Percentiles rank a stretch among this genome's conserved stretches.
Evolutionary conservation across 2,113 vertebrate species (phyloP).

Genomic region (Arenaria interpres): DNA sequence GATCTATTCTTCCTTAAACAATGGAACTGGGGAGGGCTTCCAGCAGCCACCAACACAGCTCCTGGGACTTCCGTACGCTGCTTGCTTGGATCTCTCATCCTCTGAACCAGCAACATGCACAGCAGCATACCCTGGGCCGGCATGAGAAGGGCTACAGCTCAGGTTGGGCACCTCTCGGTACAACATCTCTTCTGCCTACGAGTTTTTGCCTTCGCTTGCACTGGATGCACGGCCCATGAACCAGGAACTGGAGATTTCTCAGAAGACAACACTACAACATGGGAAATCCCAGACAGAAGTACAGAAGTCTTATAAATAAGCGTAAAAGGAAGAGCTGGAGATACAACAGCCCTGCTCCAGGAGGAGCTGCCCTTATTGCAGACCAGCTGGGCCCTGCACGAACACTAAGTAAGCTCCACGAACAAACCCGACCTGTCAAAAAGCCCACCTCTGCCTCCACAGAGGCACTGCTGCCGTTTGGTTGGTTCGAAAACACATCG

Average conservation of each 20-base stretch:
- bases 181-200: background rate
- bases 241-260: background rate
- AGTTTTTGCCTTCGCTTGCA: background rate
- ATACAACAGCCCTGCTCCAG: background rate
- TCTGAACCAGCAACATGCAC: background rate
- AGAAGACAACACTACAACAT: background rate
- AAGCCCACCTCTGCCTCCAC: background rate
- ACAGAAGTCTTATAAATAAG: background rate
- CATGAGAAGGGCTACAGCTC: background rate
- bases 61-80: background rate
- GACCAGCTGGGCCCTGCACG: background rate
- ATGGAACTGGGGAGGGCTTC: conserved; percentile 2
- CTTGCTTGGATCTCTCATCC: background rate
- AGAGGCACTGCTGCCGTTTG: rapidly evolving
- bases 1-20: conserved; percentile 51
- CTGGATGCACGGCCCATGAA: background rate
- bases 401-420: background rate
- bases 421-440: rapidly evolving
- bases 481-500: rapidly evolving
- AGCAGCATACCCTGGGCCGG: background rate
- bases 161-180: background rate
- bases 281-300: background rate
- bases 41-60: conserved; percentile 5
- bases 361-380: background rate
- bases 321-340: rapidly evolving